phyloP scores from a whole-genome alignment of 2,797 vertebrate species.

The Enteromius paludinosus region DNA sequence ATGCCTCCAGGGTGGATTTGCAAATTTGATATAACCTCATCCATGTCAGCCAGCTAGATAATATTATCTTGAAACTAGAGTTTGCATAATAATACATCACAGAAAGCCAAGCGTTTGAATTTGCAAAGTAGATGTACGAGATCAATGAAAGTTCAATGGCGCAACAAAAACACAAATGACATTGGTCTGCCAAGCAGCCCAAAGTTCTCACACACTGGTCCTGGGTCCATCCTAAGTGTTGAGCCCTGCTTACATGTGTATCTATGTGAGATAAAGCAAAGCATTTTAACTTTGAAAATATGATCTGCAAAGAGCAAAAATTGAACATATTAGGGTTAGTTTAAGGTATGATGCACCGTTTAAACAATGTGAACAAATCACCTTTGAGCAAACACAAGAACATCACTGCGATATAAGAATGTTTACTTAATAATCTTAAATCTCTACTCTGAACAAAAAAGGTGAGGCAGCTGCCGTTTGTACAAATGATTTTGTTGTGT shows the following conservation, averaged over 20 bases:
- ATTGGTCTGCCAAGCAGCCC: neutral
- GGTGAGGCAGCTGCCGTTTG: neutral
- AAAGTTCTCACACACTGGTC: neutral
- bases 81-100: constrained; percentile 5
- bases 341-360: neutral
- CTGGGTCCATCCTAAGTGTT: neutral
- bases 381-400: constrained; percentile 17
- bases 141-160: neutral
- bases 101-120: neutral
- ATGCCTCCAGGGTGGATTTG: neutral
- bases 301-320: neutral
- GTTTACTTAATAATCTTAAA: constrained; percentile 26
- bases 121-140: neutral
- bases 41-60: constrained; percentile 24
- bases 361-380: constrained; percentile 20
- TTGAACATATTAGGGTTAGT: neutral
- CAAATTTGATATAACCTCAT: constrained; percentile 12
- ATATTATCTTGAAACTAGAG: neutral
- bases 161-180: neutral
- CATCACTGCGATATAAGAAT: neutral
- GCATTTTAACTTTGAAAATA: neutral
- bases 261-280: neutral
- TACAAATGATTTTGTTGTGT: constrained; percentile 28
- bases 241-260: neutral
- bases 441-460: neutral